These are phyloP conservation scores for Centrocercus urophasianus DNA, from an alignment of 2,113 vertebrate species.

Conservation along the genomic window DNA sequence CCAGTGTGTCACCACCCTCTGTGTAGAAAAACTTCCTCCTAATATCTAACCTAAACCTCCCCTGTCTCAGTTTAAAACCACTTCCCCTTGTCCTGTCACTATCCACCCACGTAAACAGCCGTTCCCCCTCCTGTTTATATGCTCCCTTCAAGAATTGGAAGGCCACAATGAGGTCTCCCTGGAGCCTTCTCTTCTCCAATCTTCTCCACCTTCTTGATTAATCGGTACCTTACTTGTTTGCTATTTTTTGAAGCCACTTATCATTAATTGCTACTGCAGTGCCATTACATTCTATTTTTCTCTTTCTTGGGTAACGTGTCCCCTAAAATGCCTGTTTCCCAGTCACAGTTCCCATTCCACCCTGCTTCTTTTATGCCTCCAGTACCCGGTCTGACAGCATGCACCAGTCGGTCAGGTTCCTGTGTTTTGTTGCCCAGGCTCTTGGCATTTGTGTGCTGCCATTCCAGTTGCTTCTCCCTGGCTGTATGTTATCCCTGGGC, in stretches of 20 bases:
- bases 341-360: neutral
- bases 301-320: neutral
- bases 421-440: neutral
- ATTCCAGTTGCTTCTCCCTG: neutral
- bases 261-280: neutral
- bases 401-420: constrained; percentile 21
- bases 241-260: neutral
- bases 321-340: neutral
- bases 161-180: too few relatives aligned
- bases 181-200: too few relatives aligned
- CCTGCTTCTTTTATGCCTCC: neutral
- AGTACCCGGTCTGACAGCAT: constrained; percentile 1
- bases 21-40: too few relatives aligned
- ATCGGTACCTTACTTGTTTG: neutral
- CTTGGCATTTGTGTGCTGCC: neutral
- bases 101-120: too few relatives aligned
- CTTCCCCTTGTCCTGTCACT: too few relatives aligned
- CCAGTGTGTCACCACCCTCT: too few relatives aligned
- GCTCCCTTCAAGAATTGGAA: too few relatives aligned
- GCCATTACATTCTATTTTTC: neutral
- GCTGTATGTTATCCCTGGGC: neutral
- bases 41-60: too few relatives aligned
- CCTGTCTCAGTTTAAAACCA: too few relatives aligned
- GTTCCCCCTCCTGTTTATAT: too few relatives aligned
- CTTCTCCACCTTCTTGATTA: neutral